These are phyloP conservation scores for Meandrusa payeni DNA, from an alignment of 2,888 invertebrate species.

Conservation along the genomic window DNA sequence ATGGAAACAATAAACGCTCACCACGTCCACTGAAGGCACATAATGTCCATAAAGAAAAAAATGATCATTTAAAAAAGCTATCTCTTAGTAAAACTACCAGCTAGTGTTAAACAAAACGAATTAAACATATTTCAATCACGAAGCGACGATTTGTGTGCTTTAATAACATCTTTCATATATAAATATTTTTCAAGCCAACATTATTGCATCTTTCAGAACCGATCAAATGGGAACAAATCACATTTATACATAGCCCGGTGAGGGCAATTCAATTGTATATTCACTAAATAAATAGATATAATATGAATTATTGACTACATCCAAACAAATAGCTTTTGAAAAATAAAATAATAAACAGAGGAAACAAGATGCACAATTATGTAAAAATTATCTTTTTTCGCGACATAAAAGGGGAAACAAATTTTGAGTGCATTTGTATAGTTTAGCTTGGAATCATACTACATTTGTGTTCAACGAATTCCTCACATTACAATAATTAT, in stretches of 20 bases:
- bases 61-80: constrained; percentile 71
- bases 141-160: constrained; percentile 60
- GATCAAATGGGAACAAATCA: constrained; percentile 3
- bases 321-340: constrained; percentile 49
- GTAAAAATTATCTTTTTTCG: constrained; percentile 38
- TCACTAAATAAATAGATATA: constrained; percentile 76
- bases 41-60: constrained; percentile 60
- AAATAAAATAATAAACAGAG: constrained; percentile 49
- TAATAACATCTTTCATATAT: constrained; percentile 31
- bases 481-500: constrained; percentile 50
- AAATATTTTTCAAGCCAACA: constrained; percentile 10
- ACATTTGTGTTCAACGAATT: constrained; percentile 46
- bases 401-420: constrained; percentile 49
- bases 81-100: constrained; percentile 51
- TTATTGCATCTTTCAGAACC: constrained; percentile 5
- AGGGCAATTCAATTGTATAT: constrained; percentile 31
- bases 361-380: constrained; percentile 52
- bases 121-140: constrained; percentile 40
- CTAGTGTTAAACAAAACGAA: constrained; percentile 53
- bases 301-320: constrained; percentile 67
- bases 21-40: constrained; percentile 69
- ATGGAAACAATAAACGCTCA: constrained; percentile 46
- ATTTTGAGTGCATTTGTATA: constrained; percentile 53
- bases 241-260: constrained; percentile 23
- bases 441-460: constrained; percentile 51